Percentiles rank a stretch among this genome's conserved stretches.
phyloP scores from a whole-genome alignment of 2,113 vertebrate species.

The Strix aluco region DNA sequence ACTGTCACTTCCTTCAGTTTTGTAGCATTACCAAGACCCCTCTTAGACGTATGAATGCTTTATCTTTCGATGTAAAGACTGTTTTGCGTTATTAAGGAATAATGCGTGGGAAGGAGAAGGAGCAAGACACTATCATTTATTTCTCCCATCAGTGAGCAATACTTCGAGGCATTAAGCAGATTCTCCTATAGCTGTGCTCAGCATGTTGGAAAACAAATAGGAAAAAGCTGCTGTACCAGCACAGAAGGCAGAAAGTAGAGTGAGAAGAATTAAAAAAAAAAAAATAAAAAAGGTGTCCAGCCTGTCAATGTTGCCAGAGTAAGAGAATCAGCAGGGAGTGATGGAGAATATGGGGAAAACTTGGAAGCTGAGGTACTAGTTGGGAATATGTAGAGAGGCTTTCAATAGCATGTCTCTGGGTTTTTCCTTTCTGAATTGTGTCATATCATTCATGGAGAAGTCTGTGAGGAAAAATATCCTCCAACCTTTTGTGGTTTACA shows the following conservation, averaged over 20 bases:
- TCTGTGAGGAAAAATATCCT: not conserved
- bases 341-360: not conserved
- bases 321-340: not conserved
- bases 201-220: not conserved
- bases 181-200: not conserved
- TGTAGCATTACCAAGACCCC: not conserved
- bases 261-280: not conserved
- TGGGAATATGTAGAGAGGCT: not conserved
- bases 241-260: not conserved
- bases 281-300: not conserved
- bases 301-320: not conserved
- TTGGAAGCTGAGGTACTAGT: not conserved
- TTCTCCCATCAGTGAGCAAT: not conserved
- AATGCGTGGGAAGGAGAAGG: not conserved
- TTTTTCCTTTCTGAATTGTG: not conserved
- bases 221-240: not conserved
- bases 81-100: not conserved
- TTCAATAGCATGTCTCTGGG: not conserved
- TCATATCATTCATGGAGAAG: not conserved
- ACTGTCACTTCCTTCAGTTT: not conserved
- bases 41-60: not conserved
- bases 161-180: not conserved
- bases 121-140: not conserved
- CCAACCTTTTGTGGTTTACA: slow-evolving; percentile 28
- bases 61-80: not conserved